These are phyloP conservation scores for Anomalospiza imberbis DNA, from an alignment of 2,797 vertebrate genomes.

Conservation along the genomic window DNA sequence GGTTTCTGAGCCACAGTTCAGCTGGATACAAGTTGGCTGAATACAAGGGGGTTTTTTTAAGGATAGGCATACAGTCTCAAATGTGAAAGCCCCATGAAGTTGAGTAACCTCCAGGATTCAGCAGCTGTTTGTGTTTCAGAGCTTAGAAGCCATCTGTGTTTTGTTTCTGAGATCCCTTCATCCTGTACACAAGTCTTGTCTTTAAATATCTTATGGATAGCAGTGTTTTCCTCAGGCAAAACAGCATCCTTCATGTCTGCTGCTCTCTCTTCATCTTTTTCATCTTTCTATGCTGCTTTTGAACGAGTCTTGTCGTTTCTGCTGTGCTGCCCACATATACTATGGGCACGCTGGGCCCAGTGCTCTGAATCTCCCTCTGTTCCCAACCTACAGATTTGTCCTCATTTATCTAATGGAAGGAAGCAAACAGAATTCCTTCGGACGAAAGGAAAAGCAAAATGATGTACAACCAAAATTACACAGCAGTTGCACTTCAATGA, in stretches of 20 bases:
- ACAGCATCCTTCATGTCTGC: conserved; percentile 39
- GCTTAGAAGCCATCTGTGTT: conserved; percentile 64
- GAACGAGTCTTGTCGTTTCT: background rate
- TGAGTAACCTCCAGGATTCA: conserved; percentile 58
- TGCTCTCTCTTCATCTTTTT: conserved; percentile 10
- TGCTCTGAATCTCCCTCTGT: background rate
- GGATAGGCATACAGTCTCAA: background rate
- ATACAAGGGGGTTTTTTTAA: background rate
- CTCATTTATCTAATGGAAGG: background rate
- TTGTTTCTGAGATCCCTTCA: conserved; percentile 63
- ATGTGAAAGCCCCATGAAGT: conserved; percentile 1
- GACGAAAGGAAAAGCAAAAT: background rate
- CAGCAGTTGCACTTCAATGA: background rate
- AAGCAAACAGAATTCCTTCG: background rate
- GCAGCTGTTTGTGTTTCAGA: conserved; percentile 62
- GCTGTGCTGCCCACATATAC: background rate
- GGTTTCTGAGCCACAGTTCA: background rate
- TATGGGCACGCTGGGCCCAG: background rate
- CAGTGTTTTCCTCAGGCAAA: conserved; percentile 55
- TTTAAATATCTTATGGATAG: conserved; percentile 57
- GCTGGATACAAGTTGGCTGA: background rate
- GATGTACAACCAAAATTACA: background rate
- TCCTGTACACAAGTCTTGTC: conserved; percentile 59
- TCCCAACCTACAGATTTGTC: background rate
- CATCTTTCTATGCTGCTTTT: background rate